Percentiles rank a stretch among this genome's conserved stretches.
Conservation (phyloP, 2,888 invertebrate genomes). For the Pseudeuparius sepicola region DNA sequence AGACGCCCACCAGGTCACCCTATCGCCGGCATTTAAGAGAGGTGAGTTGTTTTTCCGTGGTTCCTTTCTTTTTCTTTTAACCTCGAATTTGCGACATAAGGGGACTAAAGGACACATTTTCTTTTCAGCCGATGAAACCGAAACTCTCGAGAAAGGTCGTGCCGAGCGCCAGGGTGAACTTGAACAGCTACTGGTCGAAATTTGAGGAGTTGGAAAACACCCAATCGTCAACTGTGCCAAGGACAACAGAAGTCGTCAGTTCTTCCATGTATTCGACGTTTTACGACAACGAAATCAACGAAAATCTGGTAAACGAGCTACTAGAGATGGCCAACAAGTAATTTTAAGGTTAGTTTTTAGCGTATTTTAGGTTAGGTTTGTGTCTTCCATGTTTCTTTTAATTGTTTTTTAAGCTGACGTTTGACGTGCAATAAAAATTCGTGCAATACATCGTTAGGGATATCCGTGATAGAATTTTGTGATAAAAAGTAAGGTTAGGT, state of each 20-base stretch:
- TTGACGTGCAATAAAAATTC: too few species aligned
- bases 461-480: not conserved
- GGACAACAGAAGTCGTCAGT: constrained; percentile 33
- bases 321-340: constrained; percentile 43
- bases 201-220: constrained; percentile 39
- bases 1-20: constrained; percentile 45
- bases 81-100: too few species aligned
- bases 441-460: constrained; percentile 15
- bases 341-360: constrained; percentile 5
- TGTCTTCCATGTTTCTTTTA: constrained; percentile 11
- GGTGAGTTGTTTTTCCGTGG: constrained; percentile 37
- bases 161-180: constrained; percentile 49
- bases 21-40: constrained; percentile 49
- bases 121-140: constrained; percentile 38
- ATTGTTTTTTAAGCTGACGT: constrained; percentile 20
- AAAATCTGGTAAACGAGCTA: constrained; percentile 50
- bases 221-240: constrained; percentile 37
- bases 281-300: constrained; percentile 41
- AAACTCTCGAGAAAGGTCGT: constrained; percentile 48
- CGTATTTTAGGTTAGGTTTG: constrained; percentile 16
- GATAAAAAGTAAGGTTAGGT: too few species aligned
- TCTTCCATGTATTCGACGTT: constrained; percentile 32
- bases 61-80: constrained; percentile 5
- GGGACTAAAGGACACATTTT: too few species aligned
- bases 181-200: constrained; percentile 55